Percentiles rank a stretch among this genome's conserved stretches.
These are phyloP conservation scores for Strix uralensis DNA, from an alignment of 2,113 vertebrate genomes.

Conservation along the genomic window DNA sequence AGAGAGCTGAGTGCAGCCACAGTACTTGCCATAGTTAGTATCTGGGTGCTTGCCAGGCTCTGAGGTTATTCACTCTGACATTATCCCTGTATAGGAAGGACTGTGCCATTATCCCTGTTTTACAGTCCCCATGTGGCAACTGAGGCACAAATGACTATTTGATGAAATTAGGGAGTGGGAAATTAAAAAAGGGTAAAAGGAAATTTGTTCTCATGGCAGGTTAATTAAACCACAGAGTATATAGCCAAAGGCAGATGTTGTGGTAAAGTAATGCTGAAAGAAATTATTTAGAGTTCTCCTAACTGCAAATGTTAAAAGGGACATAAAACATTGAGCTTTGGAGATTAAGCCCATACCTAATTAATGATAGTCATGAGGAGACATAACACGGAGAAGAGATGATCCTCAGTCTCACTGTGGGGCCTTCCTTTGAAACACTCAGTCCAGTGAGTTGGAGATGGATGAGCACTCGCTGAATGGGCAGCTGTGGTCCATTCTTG, in stretches of 20 bases:
- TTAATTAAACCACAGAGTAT: constrained; percentile 15
- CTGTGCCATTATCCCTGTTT: not conserved
- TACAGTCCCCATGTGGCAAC: not conserved
- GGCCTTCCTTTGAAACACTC: not conserved
- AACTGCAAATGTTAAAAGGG: not conserved
- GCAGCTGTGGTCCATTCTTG: not conserved
- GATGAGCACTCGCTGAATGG: not conserved
- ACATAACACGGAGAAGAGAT: not conserved
- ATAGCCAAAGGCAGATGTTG: not conserved
- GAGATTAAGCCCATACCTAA: not conserved
- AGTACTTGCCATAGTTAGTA: not conserved
- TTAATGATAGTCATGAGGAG: not conserved
- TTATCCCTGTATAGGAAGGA: not conserved
- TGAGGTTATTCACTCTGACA: not conserved
- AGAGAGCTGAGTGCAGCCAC: not conserved
- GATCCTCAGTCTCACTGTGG: not conserved
- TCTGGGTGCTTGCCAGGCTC: not conserved
- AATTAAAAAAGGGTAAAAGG: constrained; percentile 10
- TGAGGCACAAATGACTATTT: not conserved
- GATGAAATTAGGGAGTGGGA: constrained; percentile 2
- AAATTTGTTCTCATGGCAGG: not conserved
- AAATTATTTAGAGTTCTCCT: not conserved
- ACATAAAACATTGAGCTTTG: not conserved
- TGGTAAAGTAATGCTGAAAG: not conserved
- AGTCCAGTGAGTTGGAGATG: not conserved